A percentile compares a stretch with the other conserved stretches of the same genome.
These are phyloP conservation scores for Cassiopea andromeda DNA, from an alignment of 30 jellyfish, hydroid and myxozoan species.

Conservation along the genomic window DNA sequence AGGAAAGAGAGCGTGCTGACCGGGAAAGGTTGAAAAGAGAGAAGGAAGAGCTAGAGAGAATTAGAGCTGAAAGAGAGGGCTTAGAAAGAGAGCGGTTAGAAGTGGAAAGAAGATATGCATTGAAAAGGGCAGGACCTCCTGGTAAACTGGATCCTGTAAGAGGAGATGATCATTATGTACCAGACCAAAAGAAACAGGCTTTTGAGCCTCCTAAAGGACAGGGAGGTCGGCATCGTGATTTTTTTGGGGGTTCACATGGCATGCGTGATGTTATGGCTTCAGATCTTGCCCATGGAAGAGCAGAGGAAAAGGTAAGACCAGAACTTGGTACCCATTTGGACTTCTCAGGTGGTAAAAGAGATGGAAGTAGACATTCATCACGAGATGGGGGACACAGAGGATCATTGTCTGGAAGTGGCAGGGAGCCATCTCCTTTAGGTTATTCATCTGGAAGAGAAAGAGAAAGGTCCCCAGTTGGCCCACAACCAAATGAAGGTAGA, in stretches of 20 bases:
- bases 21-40: slow-evolving; percentile 83
- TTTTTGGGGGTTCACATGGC: slow-evolving; percentile 61
- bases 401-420: slow-evolving; percentile 18
- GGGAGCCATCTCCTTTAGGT: slow-evolving; percentile 46
- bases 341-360: slow-evolving; percentile 36
- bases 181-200: slow-evolving; percentile 63
- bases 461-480: slow-evolving; percentile 64
- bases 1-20: slow-evolving; percentile 88
- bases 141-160: slow-evolving; percentile 11
- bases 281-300: slow-evolving; percentile 28
- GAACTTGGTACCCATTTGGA: slow-evolving; percentile 18
- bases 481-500: slow-evolving; percentile 49
- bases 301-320: slow-evolving; percentile 39
- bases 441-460: slow-evolving; percentile 59
- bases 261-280: slow-evolving; percentile 22
- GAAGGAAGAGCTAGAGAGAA: slow-evolving; percentile 76
- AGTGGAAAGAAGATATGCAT: slow-evolving; percentile 63
- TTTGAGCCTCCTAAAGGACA: slow-evolving; percentile 47
- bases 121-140: slow-evolving; percentile 69
- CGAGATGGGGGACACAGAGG: slow-evolving; percentile 56
- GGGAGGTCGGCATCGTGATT: slow-evolving; percentile 33
- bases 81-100: slow-evolving; percentile 93
- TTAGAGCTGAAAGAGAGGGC: slow-evolving; percentile 89
- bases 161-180: slow-evolving; percentile 37
- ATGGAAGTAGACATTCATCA: slow-evolving; percentile 47